A percentile compares a stretch with the other conserved stretches of the same genome.
Evolutionary conservation across 2,113 vertebrate genomes (phyloP).

Genomic region (Scytalopus superciliaris): DNA sequence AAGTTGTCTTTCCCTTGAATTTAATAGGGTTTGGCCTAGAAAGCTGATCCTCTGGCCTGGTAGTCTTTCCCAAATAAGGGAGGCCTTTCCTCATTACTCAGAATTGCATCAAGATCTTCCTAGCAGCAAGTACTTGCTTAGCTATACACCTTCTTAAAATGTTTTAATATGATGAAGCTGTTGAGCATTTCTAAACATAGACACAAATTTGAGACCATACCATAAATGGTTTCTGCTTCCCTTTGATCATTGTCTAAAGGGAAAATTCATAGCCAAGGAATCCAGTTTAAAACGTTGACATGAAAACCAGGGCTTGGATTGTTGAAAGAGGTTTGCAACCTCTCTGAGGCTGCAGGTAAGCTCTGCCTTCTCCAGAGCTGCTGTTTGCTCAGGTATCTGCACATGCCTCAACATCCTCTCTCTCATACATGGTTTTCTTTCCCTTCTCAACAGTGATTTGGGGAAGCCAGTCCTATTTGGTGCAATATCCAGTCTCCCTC

Average conservation of each 20-base stretch:
- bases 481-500: background rate
- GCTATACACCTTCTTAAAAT: background rate
- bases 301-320: background rate
- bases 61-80: constrained; percentile 1
- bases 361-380: background rate
- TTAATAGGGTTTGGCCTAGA: constrained; percentile 51
- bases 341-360: background rate
- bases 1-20: constrained; percentile 45
- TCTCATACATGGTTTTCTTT: background rate
- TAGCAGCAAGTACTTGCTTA: background rate
- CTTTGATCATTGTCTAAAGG: background rate
- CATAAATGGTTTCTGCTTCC: background rate
- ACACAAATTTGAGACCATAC: background rate
- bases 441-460: background rate
- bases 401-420: background rate
- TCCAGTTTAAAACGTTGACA: background rate
- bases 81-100: background rate
- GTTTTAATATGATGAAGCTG: background rate
- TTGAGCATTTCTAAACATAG: background rate
- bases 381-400: fast-evolving
- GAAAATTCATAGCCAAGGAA: background rate
- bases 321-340: background rate
- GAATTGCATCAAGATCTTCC: background rate
- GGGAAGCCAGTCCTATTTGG: background rate
- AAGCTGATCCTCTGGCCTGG: background rate